These are phyloP conservation scores for Myiotriccus ornatus DNA, from an alignment of 2,797 vertebrate genomes.

Conservation along the genomic window DNA sequence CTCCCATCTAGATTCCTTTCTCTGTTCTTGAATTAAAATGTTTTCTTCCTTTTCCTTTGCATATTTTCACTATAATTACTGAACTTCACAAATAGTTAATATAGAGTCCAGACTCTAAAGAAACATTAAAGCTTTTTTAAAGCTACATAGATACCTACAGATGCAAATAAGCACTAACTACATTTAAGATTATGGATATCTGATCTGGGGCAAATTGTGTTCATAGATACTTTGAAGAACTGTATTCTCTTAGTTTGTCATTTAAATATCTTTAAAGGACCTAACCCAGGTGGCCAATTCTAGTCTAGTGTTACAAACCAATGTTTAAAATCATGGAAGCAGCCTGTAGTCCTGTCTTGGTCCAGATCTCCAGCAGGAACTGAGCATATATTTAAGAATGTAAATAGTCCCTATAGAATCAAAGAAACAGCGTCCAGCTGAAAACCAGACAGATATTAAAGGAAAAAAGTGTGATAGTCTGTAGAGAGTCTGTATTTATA, in stretches of 20 bases:
- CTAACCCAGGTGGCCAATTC: not conserved
- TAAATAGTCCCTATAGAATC: not conserved
- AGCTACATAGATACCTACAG: not conserved
- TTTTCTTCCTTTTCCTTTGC: not conserved
- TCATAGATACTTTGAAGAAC: not conserved
- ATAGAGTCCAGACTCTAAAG: not conserved
- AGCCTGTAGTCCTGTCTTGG: not conserved
- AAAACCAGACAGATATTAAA: not conserved
- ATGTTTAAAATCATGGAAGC: not conserved
- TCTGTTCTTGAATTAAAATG: constrained; percentile 9
- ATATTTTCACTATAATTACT: constrained; percentile 40
- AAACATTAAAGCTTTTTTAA: not conserved
- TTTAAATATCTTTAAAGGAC: constrained; percentile 10
- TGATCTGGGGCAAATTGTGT: not conserved
- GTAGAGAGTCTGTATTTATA: not conserved
- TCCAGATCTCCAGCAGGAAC: not conserved
- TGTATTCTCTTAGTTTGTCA: not conserved
- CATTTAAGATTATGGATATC: not conserved
- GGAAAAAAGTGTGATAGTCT: not conserved
- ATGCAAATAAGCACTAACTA: not conserved
- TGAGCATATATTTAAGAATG: not conserved
- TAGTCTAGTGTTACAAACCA: not conserved
- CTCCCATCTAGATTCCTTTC: constrained; percentile 29
- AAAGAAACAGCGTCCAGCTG: not conserved
- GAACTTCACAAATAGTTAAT: not conserved